Evolutionary conservation across 2,888 invertebrate genomes (phyloP).

Genomic region (Resseliella maxima): DNA sequence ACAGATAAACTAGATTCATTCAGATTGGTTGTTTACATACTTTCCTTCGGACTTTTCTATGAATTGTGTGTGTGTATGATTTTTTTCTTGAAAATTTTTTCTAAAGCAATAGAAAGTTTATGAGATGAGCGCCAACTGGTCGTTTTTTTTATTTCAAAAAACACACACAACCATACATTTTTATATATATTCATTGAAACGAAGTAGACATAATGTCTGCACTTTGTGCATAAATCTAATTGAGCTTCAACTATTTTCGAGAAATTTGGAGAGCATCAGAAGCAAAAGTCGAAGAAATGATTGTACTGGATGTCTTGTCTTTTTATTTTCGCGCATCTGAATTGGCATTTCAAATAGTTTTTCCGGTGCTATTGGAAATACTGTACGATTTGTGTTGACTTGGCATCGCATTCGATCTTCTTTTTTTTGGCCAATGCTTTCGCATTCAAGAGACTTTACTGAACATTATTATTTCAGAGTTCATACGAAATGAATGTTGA

Average conservation of each 20-base stretch:
- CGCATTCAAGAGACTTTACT: neutral
- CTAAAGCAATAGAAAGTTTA: constrained; percentile 48
- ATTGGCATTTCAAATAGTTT: constrained; percentile 48
- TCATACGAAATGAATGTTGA: neutral
- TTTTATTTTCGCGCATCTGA: constrained; percentile 30
- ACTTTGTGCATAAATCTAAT: constrained; percentile 65
- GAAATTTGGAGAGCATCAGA: constrained; percentile 47
- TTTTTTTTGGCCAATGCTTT: neutral
- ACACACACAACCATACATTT: neutral
- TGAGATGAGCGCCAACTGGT: constrained; percentile 51
- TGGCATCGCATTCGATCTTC: constrained; percentile 50
- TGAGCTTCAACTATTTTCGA: constrained; percentile 58
- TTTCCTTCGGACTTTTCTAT: neutral
- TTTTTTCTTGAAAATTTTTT: constrained; percentile 4
- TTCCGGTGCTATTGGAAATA: constrained; percentile 34
- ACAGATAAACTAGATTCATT: constrained; percentile 41
- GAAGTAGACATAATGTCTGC: constrained; percentile 66
- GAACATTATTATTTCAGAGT: constrained; percentile 17
- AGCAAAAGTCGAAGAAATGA: constrained; percentile 22
- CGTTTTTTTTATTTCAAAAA: neutral
- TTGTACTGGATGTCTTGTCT: neutral
- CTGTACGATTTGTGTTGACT: constrained; percentile 44
- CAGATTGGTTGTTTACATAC: constrained; percentile 43
- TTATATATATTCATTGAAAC: constrained; percentile 38
- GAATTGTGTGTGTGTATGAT: neutral